phyloP scores from a whole-genome alignment of 1,140 invertebrate species.

The Radopholus similis region DNA sequence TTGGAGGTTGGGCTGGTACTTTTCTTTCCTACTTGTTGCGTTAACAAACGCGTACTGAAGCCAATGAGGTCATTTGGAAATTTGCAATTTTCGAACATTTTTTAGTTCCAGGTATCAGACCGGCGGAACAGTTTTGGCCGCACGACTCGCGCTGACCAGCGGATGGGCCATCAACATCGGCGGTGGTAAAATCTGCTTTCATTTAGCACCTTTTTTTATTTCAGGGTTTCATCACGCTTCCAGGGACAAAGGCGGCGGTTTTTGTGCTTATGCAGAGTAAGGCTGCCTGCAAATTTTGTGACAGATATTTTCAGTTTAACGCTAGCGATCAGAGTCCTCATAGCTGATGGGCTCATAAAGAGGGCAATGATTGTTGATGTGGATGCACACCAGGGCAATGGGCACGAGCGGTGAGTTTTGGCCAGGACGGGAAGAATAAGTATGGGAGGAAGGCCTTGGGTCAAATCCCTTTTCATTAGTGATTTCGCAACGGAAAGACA shows the following conservation, averaged over 20 bases:
- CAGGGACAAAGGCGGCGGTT: slow-evolving; percentile 69
- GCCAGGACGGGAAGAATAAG: too few species aligned
- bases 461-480: too few species aligned
- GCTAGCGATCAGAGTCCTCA: slow-evolving; percentile 70
- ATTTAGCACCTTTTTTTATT: slow-evolving; percentile 60
- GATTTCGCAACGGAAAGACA: slow-evolving; percentile 71
- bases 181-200: slow-evolving; percentile 76
- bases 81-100: neutral
- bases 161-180: slow-evolving; percentile 86
- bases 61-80: slow-evolving; percentile 63
- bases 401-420: too few species aligned
- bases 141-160: slow-evolving; percentile 73
- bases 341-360: slow-evolving; percentile 65
- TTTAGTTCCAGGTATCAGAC: slow-evolving; percentile 70
- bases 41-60: slow-evolving; percentile 73
- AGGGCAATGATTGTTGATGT: slow-evolving; percentile 80
- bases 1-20: slow-evolving; percentile 68
- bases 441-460: too few species aligned
- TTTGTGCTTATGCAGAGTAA: slow-evolving; percentile 83
- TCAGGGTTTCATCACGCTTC: slow-evolving; percentile 67
- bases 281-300: slow-evolving; percentile 79
- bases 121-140: slow-evolving; percentile 74
- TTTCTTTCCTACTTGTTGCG: slow-evolving; percentile 73
- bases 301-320: too few species aligned
- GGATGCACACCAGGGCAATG: slow-evolving; percentile 83